phyloP scores from a whole-genome alignment of 1,140 invertebrate genomes.

The Rhopalosiphum padi region DNA sequence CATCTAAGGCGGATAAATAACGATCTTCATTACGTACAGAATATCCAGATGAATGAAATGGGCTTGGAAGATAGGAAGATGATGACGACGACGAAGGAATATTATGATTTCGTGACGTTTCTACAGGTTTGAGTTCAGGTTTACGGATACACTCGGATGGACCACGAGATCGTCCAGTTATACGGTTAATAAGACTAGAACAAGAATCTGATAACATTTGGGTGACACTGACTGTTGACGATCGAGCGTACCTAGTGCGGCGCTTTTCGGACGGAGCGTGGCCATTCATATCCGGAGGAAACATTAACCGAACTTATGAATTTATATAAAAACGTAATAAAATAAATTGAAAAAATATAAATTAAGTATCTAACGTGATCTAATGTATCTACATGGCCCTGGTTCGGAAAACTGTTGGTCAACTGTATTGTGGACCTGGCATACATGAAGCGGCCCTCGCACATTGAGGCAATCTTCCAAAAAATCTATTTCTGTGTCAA shows the following conservation, averaged over 20 bases:
- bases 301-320: slow-evolving; percentile 45
- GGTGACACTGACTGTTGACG: slow-evolving; percentile 81
- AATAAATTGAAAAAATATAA: slow-evolving; percentile 25
- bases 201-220: slow-evolving; percentile 84
- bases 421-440: slow-evolving; percentile 53
- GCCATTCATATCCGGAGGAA: slow-evolving; percentile 46
- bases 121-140: slow-evolving; percentile 52
- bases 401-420: slow-evolving; percentile 55
- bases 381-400: slow-evolving; percentile 52
- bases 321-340: slow-evolving; percentile 21
- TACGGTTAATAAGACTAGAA: slow-evolving; percentile 78
- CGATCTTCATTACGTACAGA: slow-evolving; percentile 40
- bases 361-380: background rate
- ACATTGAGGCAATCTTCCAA: slow-evolving; percentile 53
- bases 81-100: slow-evolving; percentile 30
- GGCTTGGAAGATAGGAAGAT: slow-evolving; percentile 47
- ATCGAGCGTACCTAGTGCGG: slow-evolving; percentile 72
- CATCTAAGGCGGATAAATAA: slow-evolving; percentile 47
- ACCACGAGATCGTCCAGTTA: slow-evolving; percentile 75
- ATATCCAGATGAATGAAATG: slow-evolving; percentile 46
- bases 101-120: slow-evolving; percentile 45
- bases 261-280: slow-evolving; percentile 58
- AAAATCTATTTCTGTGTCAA: slow-evolving; percentile 57
- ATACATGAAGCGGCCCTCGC: slow-evolving; percentile 41
- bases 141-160: slow-evolving; percentile 67